Evolutionary conservation across 2,888 invertebrate species (phyloP), one percentile per base, ranked within the genome.

Genomic region (Carterocephalus palaemon): DNA sequence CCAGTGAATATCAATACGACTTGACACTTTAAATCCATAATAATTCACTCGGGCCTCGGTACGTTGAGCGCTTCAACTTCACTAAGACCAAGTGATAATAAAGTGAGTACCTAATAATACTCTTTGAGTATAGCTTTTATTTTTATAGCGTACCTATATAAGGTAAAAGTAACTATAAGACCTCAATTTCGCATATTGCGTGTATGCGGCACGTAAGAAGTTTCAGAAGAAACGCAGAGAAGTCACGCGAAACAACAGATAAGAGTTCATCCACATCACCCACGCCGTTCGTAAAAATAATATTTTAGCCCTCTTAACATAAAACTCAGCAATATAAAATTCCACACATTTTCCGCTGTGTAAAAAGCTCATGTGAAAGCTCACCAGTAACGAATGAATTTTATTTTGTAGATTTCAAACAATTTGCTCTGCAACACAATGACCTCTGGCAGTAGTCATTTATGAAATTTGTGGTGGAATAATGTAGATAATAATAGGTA

Each of bases 391-490:
- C 26, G 13, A n/a, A n/a, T n/a, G n/a, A n/a, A n/a, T n/a, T n/a
- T n/a, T n/a, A n/a, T n/a, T n/a, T n/a, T 26, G 12, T 12, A 26
- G 13, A 7, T 26, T 26, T 26, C 13, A 26, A 26, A 26, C 7
- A 26, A 26, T 26, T 10, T 13, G 13, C 7, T 12, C 12, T 12
- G 26, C 28, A 48, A n/a, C 52, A 64, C 53, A 56, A 56, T 53
- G 53, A 51, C 46, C 49, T 47, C 47, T 63, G n/a, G n/a, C n/a
- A n/a, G n/a, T n/a, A n/a, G n/a, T n/a, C n/a, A n/a, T n/a, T n/a
- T n/a, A n/a, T n/a, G n/a, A n/a, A n/a, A n/a, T n/a, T n/a, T n/a
- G n/a, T n/a, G n/a, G n/a, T n/a, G n/a, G n/a, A n/a, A n/a, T n/a
- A n/a, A n/a, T n/a, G n/a, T n/a, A n/a, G n/a, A n/a, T n/a, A n/a